phyloP scores from a whole-genome alignment of 2,888 invertebrate species.

The Lycocerus yunnanus region DNA sequence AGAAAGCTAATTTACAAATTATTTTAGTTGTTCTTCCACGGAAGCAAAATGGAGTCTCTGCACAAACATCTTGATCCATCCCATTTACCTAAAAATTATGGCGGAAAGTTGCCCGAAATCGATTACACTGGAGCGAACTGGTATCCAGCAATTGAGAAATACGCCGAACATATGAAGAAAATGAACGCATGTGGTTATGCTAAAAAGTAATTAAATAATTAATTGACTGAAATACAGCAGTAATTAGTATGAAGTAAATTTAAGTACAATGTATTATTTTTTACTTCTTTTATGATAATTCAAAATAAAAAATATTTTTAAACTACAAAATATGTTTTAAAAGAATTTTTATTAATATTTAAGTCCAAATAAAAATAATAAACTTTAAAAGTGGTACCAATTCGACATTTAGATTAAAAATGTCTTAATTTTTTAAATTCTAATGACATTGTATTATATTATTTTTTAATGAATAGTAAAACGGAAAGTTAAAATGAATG shows the following conservation, averaged over 20 bases:
- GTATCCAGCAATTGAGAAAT: conserved; percentile 70
- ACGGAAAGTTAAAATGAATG: too few relatives aligned
- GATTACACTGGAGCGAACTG: conserved; percentile 79
- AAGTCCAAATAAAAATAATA: too few relatives aligned
- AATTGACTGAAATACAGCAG: neutral
- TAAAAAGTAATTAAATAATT: conserved; percentile 51
- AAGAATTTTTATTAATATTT: too few relatives aligned
- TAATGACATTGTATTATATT: too few relatives aligned
- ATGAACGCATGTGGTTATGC: conserved; percentile 72
- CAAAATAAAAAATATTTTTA: neutral
- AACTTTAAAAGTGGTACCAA: too few relatives aligned
- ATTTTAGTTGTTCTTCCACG: conserved; percentile 79
- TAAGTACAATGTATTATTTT: neutral
- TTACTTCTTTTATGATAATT: neutral
- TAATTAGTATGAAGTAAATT: neutral
- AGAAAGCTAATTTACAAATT: neutral
- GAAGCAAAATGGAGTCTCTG: conserved; percentile 75
- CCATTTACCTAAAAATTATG: conserved; percentile 76
- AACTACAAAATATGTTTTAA: neutral
- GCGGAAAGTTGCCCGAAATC: conserved; percentile 73
- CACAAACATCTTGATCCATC: conserved; percentile 73
- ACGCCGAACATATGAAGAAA: conserved; percentile 68
- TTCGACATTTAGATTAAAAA: too few relatives aligned
- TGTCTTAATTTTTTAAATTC: too few relatives aligned
- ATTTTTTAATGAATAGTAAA: too few relatives aligned